Evolutionary conservation across 2,888 invertebrate species (phyloP).

Genomic region (Apamea crenata): DNA sequence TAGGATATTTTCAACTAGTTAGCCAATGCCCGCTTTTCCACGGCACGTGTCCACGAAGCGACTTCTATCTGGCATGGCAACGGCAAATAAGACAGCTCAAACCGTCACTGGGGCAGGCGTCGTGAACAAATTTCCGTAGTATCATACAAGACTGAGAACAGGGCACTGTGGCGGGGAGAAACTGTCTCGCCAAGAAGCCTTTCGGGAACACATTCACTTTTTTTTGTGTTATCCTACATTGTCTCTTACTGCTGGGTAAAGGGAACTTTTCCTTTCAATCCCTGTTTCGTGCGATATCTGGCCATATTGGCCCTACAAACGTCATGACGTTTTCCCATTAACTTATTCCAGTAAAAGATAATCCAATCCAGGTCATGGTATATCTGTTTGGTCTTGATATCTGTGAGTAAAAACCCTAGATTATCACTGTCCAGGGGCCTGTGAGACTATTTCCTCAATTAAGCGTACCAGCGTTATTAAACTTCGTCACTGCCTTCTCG

Average conservation of each 20-base stretch:
- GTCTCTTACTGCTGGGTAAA: no score
- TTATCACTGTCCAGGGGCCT: neutral
- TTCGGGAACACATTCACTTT: no score
- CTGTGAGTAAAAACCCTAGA: neutral
- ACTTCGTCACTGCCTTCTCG: no score
- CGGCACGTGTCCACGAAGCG: neutral
- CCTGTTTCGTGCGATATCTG: no score
- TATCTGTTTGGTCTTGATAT: neutral
- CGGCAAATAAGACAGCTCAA: neutral
- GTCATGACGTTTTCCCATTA: no score
- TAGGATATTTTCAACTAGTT: neutral
- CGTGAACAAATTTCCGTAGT: neutral
- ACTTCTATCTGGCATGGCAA: neutral
- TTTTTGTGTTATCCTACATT: no score
- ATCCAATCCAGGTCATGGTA: no score
- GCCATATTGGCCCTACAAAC: no score
- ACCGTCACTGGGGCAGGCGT: neutral
- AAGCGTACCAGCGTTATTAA: neutral
- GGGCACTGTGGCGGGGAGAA: neutral
- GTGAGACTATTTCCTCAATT: conserved; percentile 32
- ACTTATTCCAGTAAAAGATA: no score
- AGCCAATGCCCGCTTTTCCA: no score
- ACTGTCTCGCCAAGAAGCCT: neutral
- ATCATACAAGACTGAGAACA: neutral
- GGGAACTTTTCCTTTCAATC: no score